A percentile compares a stretch with the other conserved stretches of the same genome.
These are phyloP conservation scores for Anseranas semipalmata DNA, from an alignment of 2,113 vertebrate species.

Conservation along the genomic window DNA sequence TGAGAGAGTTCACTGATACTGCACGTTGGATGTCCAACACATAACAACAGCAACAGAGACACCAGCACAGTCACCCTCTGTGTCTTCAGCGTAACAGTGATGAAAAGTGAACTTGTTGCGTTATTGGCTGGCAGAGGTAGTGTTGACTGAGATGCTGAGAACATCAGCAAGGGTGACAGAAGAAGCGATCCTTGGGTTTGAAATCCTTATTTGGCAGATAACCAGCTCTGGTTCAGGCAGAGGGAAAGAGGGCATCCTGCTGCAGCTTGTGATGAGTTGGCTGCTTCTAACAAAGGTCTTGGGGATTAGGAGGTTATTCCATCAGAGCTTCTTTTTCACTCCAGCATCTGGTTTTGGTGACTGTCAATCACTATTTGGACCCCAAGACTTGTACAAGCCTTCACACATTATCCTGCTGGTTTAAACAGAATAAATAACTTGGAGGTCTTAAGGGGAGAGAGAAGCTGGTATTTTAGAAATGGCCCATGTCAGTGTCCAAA, in stretches of 20 bases:
- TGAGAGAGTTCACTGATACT: constrained; percentile 59
- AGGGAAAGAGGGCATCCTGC: background rate
- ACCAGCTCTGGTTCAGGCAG: background rate
- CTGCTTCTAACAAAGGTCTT: background rate
- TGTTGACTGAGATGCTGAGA: background rate
- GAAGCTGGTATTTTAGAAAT: background rate
- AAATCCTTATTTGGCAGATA: background rate
- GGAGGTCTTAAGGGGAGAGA: background rate
- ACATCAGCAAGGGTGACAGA: background rate
- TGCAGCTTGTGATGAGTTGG: background rate
- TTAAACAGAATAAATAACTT: background rate
- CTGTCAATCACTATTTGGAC: background rate
- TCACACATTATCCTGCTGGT: background rate
- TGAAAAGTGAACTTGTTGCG: constrained; percentile 38
- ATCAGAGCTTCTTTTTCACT: background rate
- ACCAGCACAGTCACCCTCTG: constrained; percentile 29
- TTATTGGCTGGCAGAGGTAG: constrained; percentile 17
- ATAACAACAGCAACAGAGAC: background rate
- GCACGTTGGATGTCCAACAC: background rate
- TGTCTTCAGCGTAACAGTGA: background rate
- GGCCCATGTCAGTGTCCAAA: background rate
- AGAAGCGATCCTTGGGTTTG: background rate
- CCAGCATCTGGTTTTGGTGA: background rate
- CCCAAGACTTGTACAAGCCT: background rate
- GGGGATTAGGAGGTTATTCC: background rate